Percentiles rank a stretch among this genome's conserved stretches.
Conservation (phyloP, 2,797 vertebrate species). For the Tragopan temminckii region DNA sequence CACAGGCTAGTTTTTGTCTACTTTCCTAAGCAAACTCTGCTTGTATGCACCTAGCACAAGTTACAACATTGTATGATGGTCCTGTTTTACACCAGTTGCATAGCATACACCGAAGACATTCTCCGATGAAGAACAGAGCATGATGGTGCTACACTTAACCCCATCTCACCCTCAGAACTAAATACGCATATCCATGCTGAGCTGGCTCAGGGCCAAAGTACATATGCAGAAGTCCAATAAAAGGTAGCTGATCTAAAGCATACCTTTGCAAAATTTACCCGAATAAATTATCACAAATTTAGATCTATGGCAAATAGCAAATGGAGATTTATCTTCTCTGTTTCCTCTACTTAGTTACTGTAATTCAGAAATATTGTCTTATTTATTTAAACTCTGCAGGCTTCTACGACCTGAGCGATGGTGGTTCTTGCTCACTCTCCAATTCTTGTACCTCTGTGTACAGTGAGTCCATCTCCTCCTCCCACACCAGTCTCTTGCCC, state of each 20-base stretch:
- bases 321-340: neutral
- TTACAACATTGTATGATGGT: neutral
- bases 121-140: neutral
- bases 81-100: neutral
- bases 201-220: neutral
- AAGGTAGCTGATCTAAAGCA: neutral
- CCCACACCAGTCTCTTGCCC: conserved; percentile 84
- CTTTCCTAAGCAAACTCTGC: neutral
- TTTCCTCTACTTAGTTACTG: neutral
- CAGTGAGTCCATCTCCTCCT: conserved; percentile 89
- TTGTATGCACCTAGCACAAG: neutral
- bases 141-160: neutral
- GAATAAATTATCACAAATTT: neutral
- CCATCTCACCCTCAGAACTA: neutral
- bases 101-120: neutral
- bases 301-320: neutral
- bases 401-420: conserved; percentile 96
- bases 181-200: neutral
- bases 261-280: neutral
- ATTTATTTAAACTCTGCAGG: conserved; percentile 80
- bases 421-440: conserved; percentile 92
- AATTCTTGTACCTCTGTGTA: conserved; percentile 95
- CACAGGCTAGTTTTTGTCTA: neutral
- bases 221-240: neutral
- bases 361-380: neutral